Evolutionary conservation across 2,888 invertebrate species (phyloP), one percentile per base, ranked within the genome.

Genomic region (Myathropa florea): DNA sequence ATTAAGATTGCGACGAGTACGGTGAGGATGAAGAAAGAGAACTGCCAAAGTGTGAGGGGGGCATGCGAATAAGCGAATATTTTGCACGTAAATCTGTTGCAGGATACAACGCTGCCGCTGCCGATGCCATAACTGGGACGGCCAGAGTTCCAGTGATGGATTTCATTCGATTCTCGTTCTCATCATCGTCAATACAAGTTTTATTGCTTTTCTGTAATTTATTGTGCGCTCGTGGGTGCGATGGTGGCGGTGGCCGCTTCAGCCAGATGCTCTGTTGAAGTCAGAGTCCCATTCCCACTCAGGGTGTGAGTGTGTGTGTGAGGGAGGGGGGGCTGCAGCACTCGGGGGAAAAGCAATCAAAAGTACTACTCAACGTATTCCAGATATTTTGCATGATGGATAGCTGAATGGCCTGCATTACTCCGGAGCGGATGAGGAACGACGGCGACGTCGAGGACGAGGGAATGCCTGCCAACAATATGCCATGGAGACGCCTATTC

Each of bases 171-270:
- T 63, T 36, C 39, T 26, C 18, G n/a, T 33, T 36, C 30, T 14
- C 57, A 57, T 73, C 60, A 53, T 55, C 55, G 36, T 82, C 82
- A 85, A 85, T 85, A 82, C 68, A 33, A 46, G 68, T 77, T 82
- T 77, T 82, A 85, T 85, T 85, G 85, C 82, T 85, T 77, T 68
- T 77, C 77, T 82, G 85, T 85, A 85, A 82, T 82, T 85, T 82
- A 85, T 82, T 85, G 77, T 46, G 46, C 60, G 71, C 71, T 76
- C 26, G 59, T 55, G n/a, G n/a, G 78, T 75, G 76, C 72, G 76
- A 76, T 72, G 67, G 59, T 24, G 72, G 73, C 28, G 61, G 30
- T 23, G 30, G 46, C 57, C 33, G 53, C 36, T 76, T 67, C 80
- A 71, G 28, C 75, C 76, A 77, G 81, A 85, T 85, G 71, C 73